These are phyloP conservation scores for Anolis apletophallus DNA, from an alignment of 2,797 vertebrate species.

Conservation along the genomic window DNA sequence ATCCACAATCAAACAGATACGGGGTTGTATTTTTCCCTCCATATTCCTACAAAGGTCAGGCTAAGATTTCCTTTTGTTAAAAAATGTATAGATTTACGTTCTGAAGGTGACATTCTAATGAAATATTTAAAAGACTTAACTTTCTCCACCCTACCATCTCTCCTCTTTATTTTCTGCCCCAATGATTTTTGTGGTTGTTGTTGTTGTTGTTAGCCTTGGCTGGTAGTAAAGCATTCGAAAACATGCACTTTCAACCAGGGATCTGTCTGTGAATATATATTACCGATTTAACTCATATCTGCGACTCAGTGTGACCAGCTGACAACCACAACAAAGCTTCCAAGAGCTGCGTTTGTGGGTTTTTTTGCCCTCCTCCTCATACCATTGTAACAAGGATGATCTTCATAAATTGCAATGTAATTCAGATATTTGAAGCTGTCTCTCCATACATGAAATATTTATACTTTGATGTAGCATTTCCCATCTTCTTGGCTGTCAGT, in stretches of 20 bases:
- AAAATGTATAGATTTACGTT: neutral
- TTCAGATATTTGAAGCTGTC: slow-evolving; percentile 20
- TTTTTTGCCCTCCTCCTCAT: neutral
- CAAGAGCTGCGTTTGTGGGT: neutral
- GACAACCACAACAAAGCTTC: slow-evolving; percentile 32
- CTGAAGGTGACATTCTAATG: slow-evolving; percentile 13
- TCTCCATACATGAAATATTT: slow-evolving; percentile 25
- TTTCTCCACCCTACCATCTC: neutral
- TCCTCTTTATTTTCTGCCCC: neutral
- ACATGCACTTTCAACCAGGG: slow-evolving; percentile 32
- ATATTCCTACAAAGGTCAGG: slow-evolving; percentile 9
- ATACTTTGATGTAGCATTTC: neutral
- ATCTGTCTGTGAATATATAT: slow-evolving; percentile 40
- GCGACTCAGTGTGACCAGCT: slow-evolving; percentile 39
- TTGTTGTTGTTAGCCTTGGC: neutral
- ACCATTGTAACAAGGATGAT: slow-evolving; percentile 21
- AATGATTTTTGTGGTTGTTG: neutral
- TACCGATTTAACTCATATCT: slow-evolving; percentile 36
- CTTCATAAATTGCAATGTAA: slow-evolving; percentile 37
- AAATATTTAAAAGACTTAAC: slow-evolving; percentile 5
- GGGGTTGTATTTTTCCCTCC: neutral
- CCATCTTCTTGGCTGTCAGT: slow-evolving; percentile 4
- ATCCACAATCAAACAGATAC: slow-evolving; percentile 10
- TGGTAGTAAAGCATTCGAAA: slow-evolving; percentile 19
- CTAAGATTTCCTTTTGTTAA: neutral